phyloP scores from a whole-genome alignment of 2,888 invertebrate species.

The Oxycera nigricornis region DNA sequence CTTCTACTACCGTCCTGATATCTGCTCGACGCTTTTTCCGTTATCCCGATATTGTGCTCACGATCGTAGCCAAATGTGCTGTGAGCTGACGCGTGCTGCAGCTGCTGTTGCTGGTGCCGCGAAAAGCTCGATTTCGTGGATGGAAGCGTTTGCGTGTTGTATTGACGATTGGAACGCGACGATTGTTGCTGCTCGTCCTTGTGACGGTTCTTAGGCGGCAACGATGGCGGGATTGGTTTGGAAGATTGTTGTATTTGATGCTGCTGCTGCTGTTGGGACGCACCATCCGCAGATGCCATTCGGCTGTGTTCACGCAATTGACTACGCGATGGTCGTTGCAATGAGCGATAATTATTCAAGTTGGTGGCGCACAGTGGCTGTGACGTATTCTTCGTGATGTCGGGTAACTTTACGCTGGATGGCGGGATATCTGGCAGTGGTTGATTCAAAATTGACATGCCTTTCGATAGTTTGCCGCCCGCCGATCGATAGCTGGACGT shows the following conservation, averaged over 20 bases:
- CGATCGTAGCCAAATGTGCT: conserved; percentile 57
- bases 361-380: conserved; percentile 62
- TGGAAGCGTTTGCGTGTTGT: conserved; percentile 59
- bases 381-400: conserved; percentile 58
- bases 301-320: conserved; percentile 10
- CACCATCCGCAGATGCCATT: background rate
- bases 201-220: conserved; percentile 62
- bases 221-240: conserved; percentile 55
- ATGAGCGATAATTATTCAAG: conserved; percentile 67
- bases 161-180: conserved; percentile 51
- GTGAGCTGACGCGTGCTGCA: conserved; percentile 50
- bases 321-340: conserved; percentile 64
- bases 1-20: conserved; percentile 42
- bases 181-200: conserved; percentile 52
- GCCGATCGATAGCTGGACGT: conserved; percentile 53
- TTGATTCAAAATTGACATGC: conserved; percentile 61
- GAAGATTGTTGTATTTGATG: conserved; percentile 41
- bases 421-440: conserved; percentile 62
- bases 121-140: conserved; percentile 55
- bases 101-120: conserved; percentile 51
- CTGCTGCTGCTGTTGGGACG: conserved; percentile 35
- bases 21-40: conserved; percentile 46
- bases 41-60: conserved; percentile 51
- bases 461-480: conserved; percentile 47
- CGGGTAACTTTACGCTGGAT: conserved; percentile 44